phyloP scores from a whole-genome alignment of 2,113 vertebrate species.

The Ophthalmolycus amberensis region DNA sequence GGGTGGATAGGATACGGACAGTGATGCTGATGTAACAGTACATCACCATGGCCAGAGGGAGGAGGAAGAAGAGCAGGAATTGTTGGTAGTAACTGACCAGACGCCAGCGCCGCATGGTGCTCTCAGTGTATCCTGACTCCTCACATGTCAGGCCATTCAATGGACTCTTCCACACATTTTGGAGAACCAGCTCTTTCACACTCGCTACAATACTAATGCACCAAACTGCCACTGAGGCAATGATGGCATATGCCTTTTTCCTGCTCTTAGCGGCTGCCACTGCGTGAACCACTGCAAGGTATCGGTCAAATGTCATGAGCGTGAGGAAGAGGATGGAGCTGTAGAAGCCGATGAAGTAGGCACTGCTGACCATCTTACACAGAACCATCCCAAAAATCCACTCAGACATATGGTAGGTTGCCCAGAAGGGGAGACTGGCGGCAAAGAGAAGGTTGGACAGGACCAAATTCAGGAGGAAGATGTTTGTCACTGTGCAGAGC shows the following conservation, averaged over 20 bases:
- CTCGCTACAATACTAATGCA: conserved; percentile 77
- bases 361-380: conserved; percentile 82
- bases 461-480: conserved; percentile 85
- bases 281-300: conserved; percentile 84
- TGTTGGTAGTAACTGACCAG: conserved; percentile 80
- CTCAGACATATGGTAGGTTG: conserved; percentile 71
- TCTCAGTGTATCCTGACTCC: conserved; percentile 25
- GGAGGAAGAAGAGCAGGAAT: conserved; percentile 82
- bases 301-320: conserved; percentile 85
- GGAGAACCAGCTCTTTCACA: conserved; percentile 79
- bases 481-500: conserved; percentile 81
- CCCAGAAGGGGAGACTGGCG: conserved; percentile 82
- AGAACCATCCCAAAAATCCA: conserved; percentile 82
- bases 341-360: conserved; percentile 83
- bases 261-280: conserved; percentile 73
- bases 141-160: conserved; percentile 56
- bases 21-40: conserved; percentile 83
- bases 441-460: conserved; percentile 84
- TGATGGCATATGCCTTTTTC: conserved; percentile 67
- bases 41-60: conserved; percentile 79
- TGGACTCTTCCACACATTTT: background rate
- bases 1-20: conserved; percentile 77
- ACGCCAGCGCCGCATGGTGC: conserved; percentile 65
- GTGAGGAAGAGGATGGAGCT: conserved; percentile 86
- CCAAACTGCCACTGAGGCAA: conserved; percentile 73